Percentiles rank a stretch among this genome's conserved stretches.
These are phyloP conservation scores for Meghimatium bilineatum DNA, from an alignment of 2,888 invertebrate genomes.

Conservation along the genomic window DNA sequence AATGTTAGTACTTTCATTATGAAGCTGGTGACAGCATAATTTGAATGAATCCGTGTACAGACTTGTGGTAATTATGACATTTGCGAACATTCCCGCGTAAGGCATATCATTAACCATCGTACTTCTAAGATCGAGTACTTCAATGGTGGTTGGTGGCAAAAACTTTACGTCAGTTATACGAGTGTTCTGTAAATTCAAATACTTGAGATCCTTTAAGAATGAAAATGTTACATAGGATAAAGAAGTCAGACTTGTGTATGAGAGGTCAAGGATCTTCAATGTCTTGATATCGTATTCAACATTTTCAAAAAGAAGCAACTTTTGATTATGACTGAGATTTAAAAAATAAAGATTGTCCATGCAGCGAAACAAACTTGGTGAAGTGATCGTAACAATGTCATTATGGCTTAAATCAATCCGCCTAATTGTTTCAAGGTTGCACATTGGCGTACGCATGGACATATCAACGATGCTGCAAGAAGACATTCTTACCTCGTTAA, in stretches of 20 bases:
- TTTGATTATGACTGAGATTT: not conserved
- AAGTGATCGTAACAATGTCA: not conserved
- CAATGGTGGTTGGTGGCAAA: not conserved
- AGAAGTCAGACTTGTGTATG: not conserved
- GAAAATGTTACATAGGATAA: not conserved
- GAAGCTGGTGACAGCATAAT: constrained; percentile 37
- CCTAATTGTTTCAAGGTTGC: not conserved
- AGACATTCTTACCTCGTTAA: not conserved
- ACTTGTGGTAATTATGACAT: not conserved
- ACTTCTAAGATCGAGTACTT: constrained; percentile 17
- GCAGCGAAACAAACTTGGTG: not conserved
- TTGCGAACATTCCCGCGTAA: not conserved
- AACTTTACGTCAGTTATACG: not conserved
- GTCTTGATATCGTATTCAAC: not conserved
- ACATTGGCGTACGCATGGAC: not conserved
- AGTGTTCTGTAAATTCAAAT: not conserved
- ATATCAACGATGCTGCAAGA: not conserved
- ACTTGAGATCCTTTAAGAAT: not conserved
- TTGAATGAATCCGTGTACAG: constrained; percentile 5
- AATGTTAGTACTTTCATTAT: not conserved
- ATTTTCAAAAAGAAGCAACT: not conserved
- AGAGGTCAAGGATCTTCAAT: constrained; percentile 6
- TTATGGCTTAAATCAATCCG: not conserved
- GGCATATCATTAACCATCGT: not conserved
- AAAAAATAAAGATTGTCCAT: not conserved